Evolutionary conservation across 1,140 invertebrate species (phyloP), one percentile per base, ranked within the genome.

Genomic region (Magallana angulata): DNA sequence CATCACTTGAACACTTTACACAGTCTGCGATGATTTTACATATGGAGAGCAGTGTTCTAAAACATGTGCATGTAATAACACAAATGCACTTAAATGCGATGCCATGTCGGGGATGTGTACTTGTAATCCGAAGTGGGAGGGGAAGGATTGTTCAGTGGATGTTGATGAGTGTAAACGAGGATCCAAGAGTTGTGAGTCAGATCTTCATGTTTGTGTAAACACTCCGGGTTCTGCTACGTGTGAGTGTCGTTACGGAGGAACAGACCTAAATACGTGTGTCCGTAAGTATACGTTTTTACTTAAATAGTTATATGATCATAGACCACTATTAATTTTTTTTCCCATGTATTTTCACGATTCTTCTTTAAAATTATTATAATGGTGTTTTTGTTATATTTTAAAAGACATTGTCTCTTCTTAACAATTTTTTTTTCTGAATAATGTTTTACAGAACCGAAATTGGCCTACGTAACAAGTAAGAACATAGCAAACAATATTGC

Each of bases 111-210:
- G 91, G 11, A 68, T n/a, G 14, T 92, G 91, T 64, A 8, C 62
- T 1, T 92, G 91, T 85, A 85, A 90, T 11, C 16, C 30, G 7
- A 90, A 90, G 3, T 92, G 91, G 91, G 86, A 81, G 0, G 91
- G 90, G 6, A 56, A n/a, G 0, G 85, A 89, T 12, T 92, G 92
- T 85, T 80, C 89, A 12, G 58, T n/a, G 12, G 87, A 91, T 62
- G 60, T 91, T 14, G 85, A 91, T 82, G 91, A 90, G 83, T 92
- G 92, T 58, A 18, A 0, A 7, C 6, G 7, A 14, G 60, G 60
- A 1, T 0, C 7, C 7, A 64, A 14, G 1, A 12, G 18, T 0
- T 64, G 60, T 64, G 16, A 64, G 6, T 7, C 16, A 18, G 60
- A 64, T n/a, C 18, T 64, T 7, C 60, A 64, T 6, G 60, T 64